Evolutionary conservation across 2,888 invertebrate genomes (phyloP).

Genomic region (Macrostomum cliftonense): DNA sequence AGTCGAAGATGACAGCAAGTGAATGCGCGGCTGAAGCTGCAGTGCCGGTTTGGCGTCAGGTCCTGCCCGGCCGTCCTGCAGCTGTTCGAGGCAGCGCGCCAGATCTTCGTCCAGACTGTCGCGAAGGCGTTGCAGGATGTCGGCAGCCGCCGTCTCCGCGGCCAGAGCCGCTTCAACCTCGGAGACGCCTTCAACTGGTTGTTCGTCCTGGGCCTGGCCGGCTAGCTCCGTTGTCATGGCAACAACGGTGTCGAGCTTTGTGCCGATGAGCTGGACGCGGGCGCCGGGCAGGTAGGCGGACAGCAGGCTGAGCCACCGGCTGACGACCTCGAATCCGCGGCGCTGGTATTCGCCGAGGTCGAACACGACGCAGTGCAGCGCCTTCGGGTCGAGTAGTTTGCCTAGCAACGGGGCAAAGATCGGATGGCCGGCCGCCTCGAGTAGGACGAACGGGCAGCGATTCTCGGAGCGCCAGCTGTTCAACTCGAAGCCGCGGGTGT

Average conservation of each 20-base stretch:
- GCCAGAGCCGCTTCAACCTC: no score
- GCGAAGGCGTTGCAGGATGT: no score
- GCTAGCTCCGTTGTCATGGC: no score
- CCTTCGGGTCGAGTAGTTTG: constrained; percentile 19
- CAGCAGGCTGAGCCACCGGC: constrained; percentile 26
- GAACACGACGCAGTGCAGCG: constrained; percentile 24
- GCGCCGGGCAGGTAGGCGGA: constrained; percentile 22
- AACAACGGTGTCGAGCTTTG: constrained; percentile 19
- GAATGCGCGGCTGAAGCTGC: not conserved
- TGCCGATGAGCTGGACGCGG: constrained; percentile 29
- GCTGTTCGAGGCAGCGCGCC: no score
- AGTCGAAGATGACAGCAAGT: not conserved
- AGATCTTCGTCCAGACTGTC: no score
- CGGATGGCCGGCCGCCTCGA: constrained; percentile 27
- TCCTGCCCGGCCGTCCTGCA: no score
- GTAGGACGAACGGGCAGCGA: constrained; percentile 24
- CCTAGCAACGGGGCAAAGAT: constrained; percentile 21
- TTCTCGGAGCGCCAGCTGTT: constrained; percentile 27
- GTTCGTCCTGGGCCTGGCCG: no score
- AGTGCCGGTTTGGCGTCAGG: not conserved
- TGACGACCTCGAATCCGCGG: constrained; percentile 15
- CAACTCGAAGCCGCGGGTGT: constrained; percentile 21
- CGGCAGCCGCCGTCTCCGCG: no score
- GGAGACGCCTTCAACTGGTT: no score
- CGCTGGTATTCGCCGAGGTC: constrained; percentile 19